Conservation (phyloP, 2,113 vertebrate species). For the Labeo rohita region DNA sequence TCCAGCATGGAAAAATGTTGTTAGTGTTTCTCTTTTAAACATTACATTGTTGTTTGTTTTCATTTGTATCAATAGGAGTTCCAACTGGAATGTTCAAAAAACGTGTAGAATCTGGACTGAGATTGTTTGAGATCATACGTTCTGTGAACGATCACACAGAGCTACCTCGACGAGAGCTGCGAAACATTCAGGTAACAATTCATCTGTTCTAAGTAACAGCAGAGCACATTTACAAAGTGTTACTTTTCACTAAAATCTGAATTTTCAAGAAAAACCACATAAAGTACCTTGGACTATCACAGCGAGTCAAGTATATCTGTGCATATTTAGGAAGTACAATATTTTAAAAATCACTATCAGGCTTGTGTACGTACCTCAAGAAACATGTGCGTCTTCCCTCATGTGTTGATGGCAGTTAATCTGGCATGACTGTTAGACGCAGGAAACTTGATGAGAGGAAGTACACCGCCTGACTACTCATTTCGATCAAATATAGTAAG, state of each 20-base stretch:
- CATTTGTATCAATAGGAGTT: not conserved
- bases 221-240: not conserved
- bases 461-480: constrained; percentile 39
- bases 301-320: not conserved
- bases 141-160: not conserved
- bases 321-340: not conserved
- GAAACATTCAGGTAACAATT: not conserved
- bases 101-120: not conserved
- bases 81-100: not conserved
- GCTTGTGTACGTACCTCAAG: constrained; percentile 37
- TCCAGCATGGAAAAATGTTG: not conserved
- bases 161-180: not conserved
- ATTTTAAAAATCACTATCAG: not conserved
- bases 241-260: not conserved
- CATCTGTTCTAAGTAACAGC: not conserved
- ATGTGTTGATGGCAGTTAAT: constrained; percentile 44
- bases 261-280: no score
- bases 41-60: not conserved
- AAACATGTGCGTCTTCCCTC: constrained; percentile 45
- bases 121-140: not conserved
- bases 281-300: not conserved
- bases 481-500: not conserved
- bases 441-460: constrained; percentile 59
- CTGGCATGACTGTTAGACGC: constrained; percentile 42
- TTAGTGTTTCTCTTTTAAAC: not conserved